Conservation (phyloP, 2,113 vertebrate species). For the Pleuronectes platessa region DNA sequence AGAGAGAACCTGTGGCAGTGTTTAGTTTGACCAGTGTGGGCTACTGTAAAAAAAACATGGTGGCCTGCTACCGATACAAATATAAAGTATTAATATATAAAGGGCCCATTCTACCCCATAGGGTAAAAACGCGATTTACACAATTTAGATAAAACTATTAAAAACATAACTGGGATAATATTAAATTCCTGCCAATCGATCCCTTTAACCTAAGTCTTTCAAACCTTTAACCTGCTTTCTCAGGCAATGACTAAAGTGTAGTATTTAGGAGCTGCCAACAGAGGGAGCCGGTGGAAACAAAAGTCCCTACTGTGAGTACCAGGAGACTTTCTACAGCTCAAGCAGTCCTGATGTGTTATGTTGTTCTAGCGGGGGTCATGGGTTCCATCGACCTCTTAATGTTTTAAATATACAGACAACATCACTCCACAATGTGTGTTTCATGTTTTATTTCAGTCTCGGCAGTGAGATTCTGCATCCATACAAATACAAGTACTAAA, state of each 20-base stretch:
- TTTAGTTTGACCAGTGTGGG: no score
- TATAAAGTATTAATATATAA: no score
- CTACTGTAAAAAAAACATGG: no score
- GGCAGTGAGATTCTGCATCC: conserved; percentile 66
- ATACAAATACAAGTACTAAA: conserved; percentile 62
- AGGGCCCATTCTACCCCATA: no score
- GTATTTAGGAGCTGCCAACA: conserved; percentile 39
- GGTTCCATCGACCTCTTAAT: background rate
- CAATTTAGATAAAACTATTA: no score
- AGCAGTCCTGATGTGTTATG: no score
- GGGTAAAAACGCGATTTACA: no score
- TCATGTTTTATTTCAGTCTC: conserved; percentile 70
- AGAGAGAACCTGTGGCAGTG: no score
- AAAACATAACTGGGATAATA: no score
- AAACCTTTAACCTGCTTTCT: conserved; percentile 2
- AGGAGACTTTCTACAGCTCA: background rate
- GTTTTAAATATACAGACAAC: background rate
- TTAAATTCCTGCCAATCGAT: no score
- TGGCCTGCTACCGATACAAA: no score
- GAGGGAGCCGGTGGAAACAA: conserved; percentile 46
- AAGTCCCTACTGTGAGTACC: background rate
- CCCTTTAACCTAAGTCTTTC: no score
- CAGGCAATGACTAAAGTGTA: background rate
- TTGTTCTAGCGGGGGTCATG: background rate
- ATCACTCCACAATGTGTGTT: background rate